Conservation (phyloP, 2,888 invertebrate genomes). For the Onchidella celtica region DNA sequence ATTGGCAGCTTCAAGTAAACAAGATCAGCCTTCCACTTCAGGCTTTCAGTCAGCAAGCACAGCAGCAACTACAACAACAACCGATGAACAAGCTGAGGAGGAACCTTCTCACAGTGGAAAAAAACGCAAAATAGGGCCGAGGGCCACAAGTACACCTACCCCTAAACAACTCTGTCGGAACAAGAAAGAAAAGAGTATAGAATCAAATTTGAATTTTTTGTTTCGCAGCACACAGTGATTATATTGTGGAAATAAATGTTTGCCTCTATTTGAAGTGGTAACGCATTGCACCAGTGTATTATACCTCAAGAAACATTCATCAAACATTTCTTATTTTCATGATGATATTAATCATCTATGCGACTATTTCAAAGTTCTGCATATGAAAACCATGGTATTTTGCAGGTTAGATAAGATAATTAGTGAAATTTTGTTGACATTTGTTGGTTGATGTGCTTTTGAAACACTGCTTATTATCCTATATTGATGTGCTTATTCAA, state of each 20-base stretch:
- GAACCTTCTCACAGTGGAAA: slow-evolving; percentile 40
- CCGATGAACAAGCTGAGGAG: background rate
- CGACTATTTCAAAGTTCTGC: too few relatives aligned
- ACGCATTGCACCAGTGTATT: background rate
- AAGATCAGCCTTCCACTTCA: slow-evolving; percentile 14
- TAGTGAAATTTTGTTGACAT: too few relatives aligned
- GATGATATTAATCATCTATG: too few relatives aligned
- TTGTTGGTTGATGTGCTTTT: too few relatives aligned
- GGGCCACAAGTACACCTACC: slow-evolving; percentile 71
- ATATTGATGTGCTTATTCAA: too few relatives aligned
- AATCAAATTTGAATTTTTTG: background rate
- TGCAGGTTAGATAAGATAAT: too few relatives aligned
- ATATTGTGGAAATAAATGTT: background rate
- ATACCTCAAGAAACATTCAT: too few relatives aligned
- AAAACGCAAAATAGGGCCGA: slow-evolving; percentile 62
- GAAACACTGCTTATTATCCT: too few relatives aligned
- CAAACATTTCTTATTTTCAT: too few relatives aligned
- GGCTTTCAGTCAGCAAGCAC: background rate
- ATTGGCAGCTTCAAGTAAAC: background rate
- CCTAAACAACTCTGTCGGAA: slow-evolving; percentile 56
- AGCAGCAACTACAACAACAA: background rate
- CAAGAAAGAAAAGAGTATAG: slow-evolving; percentile 31
- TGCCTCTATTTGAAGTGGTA: background rate
- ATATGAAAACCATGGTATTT: too few relatives aligned
- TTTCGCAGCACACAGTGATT: too few relatives aligned